Conservation (phyloP, 1,140 invertebrate genomes). For the Saccostrea echinata region DNA sequence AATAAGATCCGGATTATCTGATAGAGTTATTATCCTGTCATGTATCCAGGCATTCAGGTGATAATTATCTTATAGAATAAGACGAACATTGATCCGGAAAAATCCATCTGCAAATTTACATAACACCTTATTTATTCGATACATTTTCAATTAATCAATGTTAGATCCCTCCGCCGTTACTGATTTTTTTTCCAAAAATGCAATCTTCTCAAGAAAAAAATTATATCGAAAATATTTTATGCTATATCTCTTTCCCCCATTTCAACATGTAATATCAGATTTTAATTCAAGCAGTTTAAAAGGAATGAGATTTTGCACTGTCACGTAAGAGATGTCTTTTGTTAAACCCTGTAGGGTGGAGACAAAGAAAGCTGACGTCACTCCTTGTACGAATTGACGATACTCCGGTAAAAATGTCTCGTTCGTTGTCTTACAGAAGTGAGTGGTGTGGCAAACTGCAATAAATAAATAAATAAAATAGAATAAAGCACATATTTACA, state of each 20-base stretch:
- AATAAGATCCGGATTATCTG: background rate
- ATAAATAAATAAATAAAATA: slow-evolving; percentile 1
- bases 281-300: slow-evolving; percentile 48
- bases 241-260: background rate
- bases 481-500: background rate
- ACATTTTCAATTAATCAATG: too few relatives aligned
- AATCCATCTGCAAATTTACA: too few relatives aligned
- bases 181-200: too few relatives aligned
- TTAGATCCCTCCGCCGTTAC: too few relatives aligned
- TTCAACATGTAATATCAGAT: slow-evolving; percentile 46
- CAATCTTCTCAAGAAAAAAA: background rate
- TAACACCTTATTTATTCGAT: too few relatives aligned
- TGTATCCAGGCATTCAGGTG: too few relatives aligned
- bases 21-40: too few relatives aligned
- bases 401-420: slow-evolving; percentile 52
- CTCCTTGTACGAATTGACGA: slow-evolving; percentile 62
- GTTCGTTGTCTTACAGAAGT: slow-evolving; percentile 62
- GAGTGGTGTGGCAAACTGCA: slow-evolving; percentile 57
- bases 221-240: background rate
- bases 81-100: too few relatives aligned
- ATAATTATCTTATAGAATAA: too few relatives aligned
- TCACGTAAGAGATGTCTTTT: slow-evolving; percentile 53
- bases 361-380: slow-evolving; percentile 58
- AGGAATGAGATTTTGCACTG: slow-evolving; percentile 44
- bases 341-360: slow-evolving; percentile 53